Conservation (phyloP, 2,888 invertebrate genomes). For the Saturnia pavonia region DNA sequence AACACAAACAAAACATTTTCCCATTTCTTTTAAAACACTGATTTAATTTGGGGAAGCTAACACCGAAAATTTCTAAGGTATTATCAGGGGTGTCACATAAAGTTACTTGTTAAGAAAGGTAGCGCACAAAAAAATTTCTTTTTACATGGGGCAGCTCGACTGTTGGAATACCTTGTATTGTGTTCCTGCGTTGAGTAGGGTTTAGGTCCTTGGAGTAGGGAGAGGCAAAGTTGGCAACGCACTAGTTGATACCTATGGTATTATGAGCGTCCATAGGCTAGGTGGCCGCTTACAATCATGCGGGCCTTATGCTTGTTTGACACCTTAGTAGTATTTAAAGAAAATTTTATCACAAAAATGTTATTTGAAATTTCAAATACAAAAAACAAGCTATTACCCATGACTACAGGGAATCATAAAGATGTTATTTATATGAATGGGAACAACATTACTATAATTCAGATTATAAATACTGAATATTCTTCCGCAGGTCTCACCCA, state of each 20-base stretch:
- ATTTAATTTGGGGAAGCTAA: not conserved
- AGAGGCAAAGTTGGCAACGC: no score
- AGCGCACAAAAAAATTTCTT: no score
- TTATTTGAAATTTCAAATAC: not conserved
- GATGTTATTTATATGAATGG: not conserved
- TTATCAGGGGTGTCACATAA: not conserved
- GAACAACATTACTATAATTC: not conserved
- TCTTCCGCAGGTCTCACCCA: not conserved
- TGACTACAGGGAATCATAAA: not conserved
- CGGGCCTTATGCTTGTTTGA: no score
- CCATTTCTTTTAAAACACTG: not conserved
- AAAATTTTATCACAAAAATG: not conserved
- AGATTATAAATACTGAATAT: not conserved
- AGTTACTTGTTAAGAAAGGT: not conserved
- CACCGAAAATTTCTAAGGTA: not conserved
- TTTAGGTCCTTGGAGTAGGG: no score
- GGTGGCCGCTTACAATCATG: no score
- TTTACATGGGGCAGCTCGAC: no score
- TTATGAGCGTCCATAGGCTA: no score
- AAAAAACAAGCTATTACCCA: not conserved
- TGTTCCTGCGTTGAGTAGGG: no score
- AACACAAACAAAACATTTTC: not conserved
- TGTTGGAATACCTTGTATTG: no score
- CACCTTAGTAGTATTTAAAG: no score
- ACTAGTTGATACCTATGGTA: no score